These are phyloP conservation scores for Zophobas atratus DNA, from an alignment of 1,140 invertebrate species.

Conservation along the genomic window DNA sequence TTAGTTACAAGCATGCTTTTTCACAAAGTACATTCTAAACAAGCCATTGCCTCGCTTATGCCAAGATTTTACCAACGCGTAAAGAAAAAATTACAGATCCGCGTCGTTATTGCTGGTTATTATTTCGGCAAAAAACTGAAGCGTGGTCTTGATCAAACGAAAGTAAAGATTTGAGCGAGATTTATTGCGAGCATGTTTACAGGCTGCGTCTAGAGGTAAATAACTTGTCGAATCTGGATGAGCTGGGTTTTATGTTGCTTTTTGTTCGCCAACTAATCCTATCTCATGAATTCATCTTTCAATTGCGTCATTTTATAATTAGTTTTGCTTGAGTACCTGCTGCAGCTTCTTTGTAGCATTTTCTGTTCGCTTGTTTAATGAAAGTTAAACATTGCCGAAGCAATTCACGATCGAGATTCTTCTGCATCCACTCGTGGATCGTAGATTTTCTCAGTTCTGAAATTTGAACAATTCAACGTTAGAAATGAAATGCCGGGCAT, in stretches of 20 bases:
- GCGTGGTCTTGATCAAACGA: slow-evolving; percentile 33
- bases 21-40: slow-evolving; percentile 55
- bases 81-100: slow-evolving; percentile 52
- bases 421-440: background rate
- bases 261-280: slow-evolving; percentile 8
- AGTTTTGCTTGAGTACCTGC: background rate
- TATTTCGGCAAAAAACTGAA: slow-evolving; percentile 29
- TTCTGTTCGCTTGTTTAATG: background rate
- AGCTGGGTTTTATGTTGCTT: slow-evolving; percentile 18
- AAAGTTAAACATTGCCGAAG: background rate
- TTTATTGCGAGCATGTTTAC: slow-evolving; percentile 53
- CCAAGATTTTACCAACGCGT: slow-evolving; percentile 20
- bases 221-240: slow-evolving; percentile 17
- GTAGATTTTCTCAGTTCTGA: background rate
- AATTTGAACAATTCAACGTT: slow-evolving; percentile 25
- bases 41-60: slow-evolving; percentile 54
- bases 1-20: slow-evolving; percentile 48
- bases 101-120: slow-evolving; percentile 53
- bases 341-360: slow-evolving; percentile 7
- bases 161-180: slow-evolving; percentile 54
- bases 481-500: slow-evolving; percentile 12
- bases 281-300: slow-evolving; percentile 21
- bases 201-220: slow-evolving; percentile 50
- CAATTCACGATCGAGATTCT: background rate
- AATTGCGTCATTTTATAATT: slow-evolving; percentile 19